A percentile compares a stretch with the other conserved stretches of the same genome.
phyloP scores from a whole-genome alignment of 2,888 invertebrate species.

The Aphelenchoides bicaudatus region DNA sequence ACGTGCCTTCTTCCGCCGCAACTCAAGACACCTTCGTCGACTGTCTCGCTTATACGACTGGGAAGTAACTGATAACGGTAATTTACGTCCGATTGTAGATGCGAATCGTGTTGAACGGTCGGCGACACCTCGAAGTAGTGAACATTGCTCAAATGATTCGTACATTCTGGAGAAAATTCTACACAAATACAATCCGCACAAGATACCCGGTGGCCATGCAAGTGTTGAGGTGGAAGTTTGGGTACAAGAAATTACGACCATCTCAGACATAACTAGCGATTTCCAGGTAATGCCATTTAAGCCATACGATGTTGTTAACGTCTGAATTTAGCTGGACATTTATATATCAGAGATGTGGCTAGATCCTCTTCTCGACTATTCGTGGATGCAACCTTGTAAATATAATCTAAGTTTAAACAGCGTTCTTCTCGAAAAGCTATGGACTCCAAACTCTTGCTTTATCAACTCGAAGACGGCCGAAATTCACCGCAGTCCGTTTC shows the following conservation, averaged over 20 bases:
- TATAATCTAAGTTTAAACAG: slow-evolving; percentile 58
- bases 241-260: slow-evolving; percentile 60
- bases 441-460: slow-evolving; percentile 54
- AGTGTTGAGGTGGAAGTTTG: slow-evolving; percentile 56
- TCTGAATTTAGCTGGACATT: slow-evolving; percentile 54
- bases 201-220: slow-evolving; percentile 59
- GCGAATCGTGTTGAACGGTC: slow-evolving; percentile 35
- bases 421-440: slow-evolving; percentile 45
- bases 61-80: slow-evolving; percentile 56
- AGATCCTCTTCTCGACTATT: slow-evolving; percentile 56
- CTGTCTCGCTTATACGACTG: slow-evolving; percentile 57
- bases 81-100: slow-evolving; percentile 45
- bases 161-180: slow-evolving; percentile 46
- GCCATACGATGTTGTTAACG: too few relatives aligned
- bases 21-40: slow-evolving; percentile 52
- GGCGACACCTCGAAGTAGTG: slow-evolving; percentile 15
- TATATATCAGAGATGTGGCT: slow-evolving; percentile 61
- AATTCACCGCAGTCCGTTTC: slow-evolving; percentile 59
- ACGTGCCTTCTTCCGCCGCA: slow-evolving; percentile 46
- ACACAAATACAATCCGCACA: slow-evolving; percentile 53
- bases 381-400: slow-evolving; percentile 57
- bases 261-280: slow-evolving; percentile 58
- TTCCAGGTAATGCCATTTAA: too few relatives aligned
- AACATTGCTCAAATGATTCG: slow-evolving; percentile 54
- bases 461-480: slow-evolving; percentile 61